Conservation (phyloP, 2,113 vertebrate species). For the Heterochromis multidens region DNA sequence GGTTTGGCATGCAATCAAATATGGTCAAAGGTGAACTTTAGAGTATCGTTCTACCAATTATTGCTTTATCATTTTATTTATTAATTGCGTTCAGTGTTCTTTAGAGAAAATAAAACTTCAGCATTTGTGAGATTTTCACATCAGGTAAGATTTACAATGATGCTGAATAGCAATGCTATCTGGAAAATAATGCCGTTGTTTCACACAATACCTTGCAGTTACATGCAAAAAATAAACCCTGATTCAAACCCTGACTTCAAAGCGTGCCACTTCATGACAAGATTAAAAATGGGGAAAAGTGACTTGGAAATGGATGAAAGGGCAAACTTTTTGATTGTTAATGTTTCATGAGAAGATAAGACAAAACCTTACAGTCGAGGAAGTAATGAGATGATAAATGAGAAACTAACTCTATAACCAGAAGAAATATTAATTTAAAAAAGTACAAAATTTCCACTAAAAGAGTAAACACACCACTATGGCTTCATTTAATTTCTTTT, state of each 20-base stretch:
- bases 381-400: neutral
- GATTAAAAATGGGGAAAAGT: fast-evolving
- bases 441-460: neutral
- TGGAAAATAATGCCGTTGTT: neutral
- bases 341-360: neutral
- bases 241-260: neutral
- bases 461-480: neutral
- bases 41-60: neutral
- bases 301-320: neutral
- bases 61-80: neutral
- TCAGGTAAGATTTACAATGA: neutral
- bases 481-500: neutral
- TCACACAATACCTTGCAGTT: neutral
- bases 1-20: neutral
- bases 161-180: neutral
- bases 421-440: neutral
- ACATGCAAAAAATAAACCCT: neutral
- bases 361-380: neutral
- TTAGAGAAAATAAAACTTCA: fast-evolving
- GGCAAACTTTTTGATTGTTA: neutral
- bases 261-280: neutral
- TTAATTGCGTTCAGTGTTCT: fast-evolving
- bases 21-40: fast-evolving
- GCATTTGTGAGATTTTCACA: neutral
- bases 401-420: neutral